Base-by-base conservation (phyloP, 1,140 invertebrate genomes). In the Condylostylus longicornis region DNA sequence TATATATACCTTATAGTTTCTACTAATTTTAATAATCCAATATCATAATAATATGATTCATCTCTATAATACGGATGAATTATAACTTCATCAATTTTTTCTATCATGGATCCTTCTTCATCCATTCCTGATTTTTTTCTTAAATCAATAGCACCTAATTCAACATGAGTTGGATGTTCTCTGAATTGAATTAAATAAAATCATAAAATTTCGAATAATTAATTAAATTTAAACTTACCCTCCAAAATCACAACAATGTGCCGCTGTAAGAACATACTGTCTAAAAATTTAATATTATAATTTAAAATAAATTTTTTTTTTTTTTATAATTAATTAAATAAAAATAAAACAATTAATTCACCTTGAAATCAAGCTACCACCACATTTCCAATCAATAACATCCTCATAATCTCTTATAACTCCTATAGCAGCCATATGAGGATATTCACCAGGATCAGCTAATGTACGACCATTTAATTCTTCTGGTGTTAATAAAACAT, bases 341-440 rank as follows among this genome's bases (percentile, higher is more conserved):
- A n/a, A 15, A 51, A 22, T 43, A 44, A 51, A n/a, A n/a, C n/a
- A n/a, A n/a, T n/a, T 12, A 39, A 44, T 20, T 63, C 58, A 22
- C 61, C 62, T 44, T n/a, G n/a, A n/a, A n/a, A 64, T 59, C 23
- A 64, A 38, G 37, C 55, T 63, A 10, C 59, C 62, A 12, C 52
- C 59, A 21, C 62, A 64, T 30, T 55, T 52, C 37, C 57, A 63
- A 8, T 51, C 45, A 12, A 53, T 47, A 10, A 12, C 41, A 18
- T 32, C 15, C 9, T 30, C 18, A 17, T 32, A 15, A 5, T 19
- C 45, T 1, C 32, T 37, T 13, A 50, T 35, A 25, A 53, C 52
- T 22, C 53, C 44, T 8, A 57, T 32, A 8, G 48, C 44, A 34
- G 52, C 62, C 59, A 63, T 63, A 22, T 64, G 61, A 0, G 62